phyloP scores from a whole-genome alignment of 2,888 invertebrate species.

The Spicauda simplicius region DNA sequence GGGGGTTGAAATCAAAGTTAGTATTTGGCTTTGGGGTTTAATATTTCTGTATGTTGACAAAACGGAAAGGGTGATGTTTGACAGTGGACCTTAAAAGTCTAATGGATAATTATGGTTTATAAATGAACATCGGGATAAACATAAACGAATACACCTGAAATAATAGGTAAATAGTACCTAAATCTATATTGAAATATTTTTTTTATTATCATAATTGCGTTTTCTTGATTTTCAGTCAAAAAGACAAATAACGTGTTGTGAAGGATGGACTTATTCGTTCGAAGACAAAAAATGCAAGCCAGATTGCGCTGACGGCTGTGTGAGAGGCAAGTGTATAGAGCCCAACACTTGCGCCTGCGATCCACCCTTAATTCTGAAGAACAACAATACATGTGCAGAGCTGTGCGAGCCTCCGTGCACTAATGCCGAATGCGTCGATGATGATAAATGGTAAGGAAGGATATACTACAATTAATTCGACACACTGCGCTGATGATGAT shows the following conservation, averaged over 20 bases:
- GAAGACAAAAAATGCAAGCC: constrained; percentile 44
- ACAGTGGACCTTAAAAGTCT: too few species aligned
- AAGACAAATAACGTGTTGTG: constrained; percentile 39
- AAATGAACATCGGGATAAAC: too few species aligned
- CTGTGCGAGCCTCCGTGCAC: constrained; percentile 68
- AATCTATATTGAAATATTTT: too few species aligned
- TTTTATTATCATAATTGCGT: not conserved
- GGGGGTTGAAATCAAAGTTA: too few species aligned
- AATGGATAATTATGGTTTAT: too few species aligned
- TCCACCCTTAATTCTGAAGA: constrained; percentile 46
- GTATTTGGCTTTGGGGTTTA: too few species aligned
- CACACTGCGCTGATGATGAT: constrained; percentile 42
- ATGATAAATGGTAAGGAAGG: constrained; percentile 60
- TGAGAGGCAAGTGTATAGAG: constrained; percentile 55
- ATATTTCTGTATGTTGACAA: too few species aligned
- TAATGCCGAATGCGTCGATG: constrained; percentile 53
- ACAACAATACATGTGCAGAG: constrained; percentile 42
- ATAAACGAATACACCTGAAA: too few species aligned
- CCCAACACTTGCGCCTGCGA: constrained; percentile 58
- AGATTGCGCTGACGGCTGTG: constrained; percentile 54
- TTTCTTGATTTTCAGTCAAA: not conserved
- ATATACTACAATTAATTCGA: constrained; percentile 43
- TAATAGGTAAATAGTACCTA: too few species aligned
- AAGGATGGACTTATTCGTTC: constrained; percentile 35
- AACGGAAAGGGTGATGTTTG: too few species aligned